Evolutionary conservation across 2,888 invertebrate species (phyloP).

Genomic region (Mesopsocus fuscifrons): DNA sequence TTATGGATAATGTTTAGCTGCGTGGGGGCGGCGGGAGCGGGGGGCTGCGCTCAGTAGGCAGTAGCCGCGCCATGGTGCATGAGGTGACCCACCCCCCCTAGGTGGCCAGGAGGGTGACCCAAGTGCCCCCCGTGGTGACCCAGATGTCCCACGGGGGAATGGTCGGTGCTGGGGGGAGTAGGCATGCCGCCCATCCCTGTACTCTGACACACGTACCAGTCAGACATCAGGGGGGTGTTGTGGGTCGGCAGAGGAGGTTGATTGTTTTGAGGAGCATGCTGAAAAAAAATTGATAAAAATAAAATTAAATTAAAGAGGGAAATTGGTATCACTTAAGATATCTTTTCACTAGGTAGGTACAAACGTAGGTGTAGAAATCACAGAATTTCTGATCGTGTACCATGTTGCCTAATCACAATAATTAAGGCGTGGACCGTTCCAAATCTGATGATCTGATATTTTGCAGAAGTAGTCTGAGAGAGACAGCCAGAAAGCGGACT

Average conservation of each 20-base stretch:
- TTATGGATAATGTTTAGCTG: slow-evolving; percentile 7
- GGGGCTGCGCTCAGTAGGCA: slow-evolving; percentile 41
- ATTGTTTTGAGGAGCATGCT: slow-evolving; percentile 21
- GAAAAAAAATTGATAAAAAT: slow-evolving; percentile 4
- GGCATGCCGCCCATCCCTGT: slow-evolving; percentile 30
- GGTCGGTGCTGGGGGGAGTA: slow-evolving; percentile 32
- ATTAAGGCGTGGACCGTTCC: too few species aligned
- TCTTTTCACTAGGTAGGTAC: too few species aligned
- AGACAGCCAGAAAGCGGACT: slow-evolving; percentile 15
- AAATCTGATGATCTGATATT: too few species aligned
- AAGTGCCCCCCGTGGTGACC: too few species aligned
- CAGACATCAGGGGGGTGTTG: slow-evolving; percentile 39
- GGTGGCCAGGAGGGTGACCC: too few species aligned
- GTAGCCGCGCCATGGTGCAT: slow-evolving; percentile 49
- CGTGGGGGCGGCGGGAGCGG: slow-evolving; percentile 15
- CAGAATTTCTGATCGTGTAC: too few species aligned
- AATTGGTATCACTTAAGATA: too few species aligned
- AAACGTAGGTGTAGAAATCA: too few species aligned
- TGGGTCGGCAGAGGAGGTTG: slow-evolving; percentile 23
- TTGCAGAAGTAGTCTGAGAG: too few species aligned
- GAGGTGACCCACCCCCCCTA: slow-evolving; percentile 33
- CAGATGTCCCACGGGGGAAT: slow-evolving; percentile 38
- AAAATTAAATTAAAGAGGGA: neutral
- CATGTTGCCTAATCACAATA: too few species aligned
- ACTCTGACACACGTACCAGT: slow-evolving; percentile 70